A percentile compares a stretch with the other conserved stretches of the same genome.
Evolutionary conservation across 2,888 invertebrate genomes (phyloP).

Genomic region (Orgyia antiqua): DNA sequence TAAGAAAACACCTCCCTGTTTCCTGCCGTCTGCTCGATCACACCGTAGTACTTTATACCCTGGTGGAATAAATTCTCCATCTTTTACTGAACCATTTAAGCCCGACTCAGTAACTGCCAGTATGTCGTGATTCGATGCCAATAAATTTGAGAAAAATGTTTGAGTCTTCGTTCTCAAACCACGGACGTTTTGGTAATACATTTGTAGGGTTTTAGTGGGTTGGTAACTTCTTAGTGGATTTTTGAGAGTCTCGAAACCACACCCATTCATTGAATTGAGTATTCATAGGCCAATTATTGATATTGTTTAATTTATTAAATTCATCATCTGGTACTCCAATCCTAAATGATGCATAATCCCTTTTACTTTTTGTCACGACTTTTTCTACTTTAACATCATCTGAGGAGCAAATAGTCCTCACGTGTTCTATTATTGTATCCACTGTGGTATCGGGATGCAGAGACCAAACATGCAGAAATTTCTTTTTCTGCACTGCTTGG

Average conservation of each 20-base stretch:
- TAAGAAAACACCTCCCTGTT: constrained; percentile 2
- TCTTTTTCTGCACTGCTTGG: too few species aligned
- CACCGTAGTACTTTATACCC: constrained; percentile 4
- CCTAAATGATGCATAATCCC: constrained; percentile 10
- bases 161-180: constrained; percentile 5
- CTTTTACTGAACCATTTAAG: constrained; percentile 5
- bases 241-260: constrained; percentile 8
- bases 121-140: constrained; percentile 3
- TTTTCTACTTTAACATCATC: too few species aligned
- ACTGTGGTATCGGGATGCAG: too few species aligned
- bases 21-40: constrained; percentile 1
- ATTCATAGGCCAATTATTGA: constrained; percentile 12
- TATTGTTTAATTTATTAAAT: constrained; percentile 7
- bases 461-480: too few species aligned
- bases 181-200: constrained; percentile 7
- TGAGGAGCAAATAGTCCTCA: too few species aligned
- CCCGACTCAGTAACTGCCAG: constrained; percentile 8
- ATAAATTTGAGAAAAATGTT: constrained; percentile 1
- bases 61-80: constrained; percentile 4
- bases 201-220: neutral
- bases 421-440: too few species aligned
- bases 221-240: neutral
- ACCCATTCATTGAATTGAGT: constrained; percentile 16
- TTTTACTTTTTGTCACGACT: too few species aligned
- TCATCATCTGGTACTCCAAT: constrained; percentile 13